Evolutionary conservation across 2,113 vertebrate genomes (phyloP).

Genomic region (Myrmecobius fasciatus): DNA sequence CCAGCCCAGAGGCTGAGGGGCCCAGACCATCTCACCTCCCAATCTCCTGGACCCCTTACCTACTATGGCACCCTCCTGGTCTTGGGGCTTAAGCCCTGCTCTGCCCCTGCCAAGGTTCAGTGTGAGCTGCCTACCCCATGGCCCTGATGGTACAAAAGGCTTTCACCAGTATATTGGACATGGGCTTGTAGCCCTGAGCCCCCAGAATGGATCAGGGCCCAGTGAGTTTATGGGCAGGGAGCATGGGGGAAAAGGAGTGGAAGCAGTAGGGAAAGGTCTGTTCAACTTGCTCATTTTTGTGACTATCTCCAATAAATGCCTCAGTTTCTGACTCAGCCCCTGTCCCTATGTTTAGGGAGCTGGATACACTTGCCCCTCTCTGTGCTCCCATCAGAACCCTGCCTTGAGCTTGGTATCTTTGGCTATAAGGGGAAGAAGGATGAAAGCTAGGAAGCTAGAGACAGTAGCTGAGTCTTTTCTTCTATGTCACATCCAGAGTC

Average conservation of each 20-base stretch:
- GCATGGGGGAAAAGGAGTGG: not conserved
- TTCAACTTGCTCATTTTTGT: not conserved
- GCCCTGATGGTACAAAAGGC: not conserved
- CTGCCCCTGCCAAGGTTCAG: not conserved
- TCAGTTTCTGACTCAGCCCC: not conserved
- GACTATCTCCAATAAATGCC: not conserved
- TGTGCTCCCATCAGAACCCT: not conserved
- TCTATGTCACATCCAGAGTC: not conserved
- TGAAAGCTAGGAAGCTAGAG: not conserved
- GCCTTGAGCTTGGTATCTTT: not conserved
- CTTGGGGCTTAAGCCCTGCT: not conserved
- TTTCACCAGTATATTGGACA: not conserved
- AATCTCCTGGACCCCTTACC: slow-evolving; percentile 40
- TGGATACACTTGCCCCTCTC: not conserved
- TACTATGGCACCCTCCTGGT: not conserved
- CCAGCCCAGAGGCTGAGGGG: not conserved
- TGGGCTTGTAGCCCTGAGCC: not conserved
- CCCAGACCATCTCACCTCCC: not conserved
- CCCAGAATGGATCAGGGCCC: not conserved
- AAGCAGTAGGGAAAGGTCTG: not conserved
- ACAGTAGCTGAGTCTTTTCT: not conserved
- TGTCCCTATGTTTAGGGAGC: not conserved
- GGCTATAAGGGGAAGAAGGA: not conserved
- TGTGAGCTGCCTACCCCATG: slow-evolving; percentile 7
- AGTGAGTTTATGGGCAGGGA: not conserved